Base-by-base conservation (phyloP, 1,140 invertebrate species). In the Lepidurus arcticus region DNA sequence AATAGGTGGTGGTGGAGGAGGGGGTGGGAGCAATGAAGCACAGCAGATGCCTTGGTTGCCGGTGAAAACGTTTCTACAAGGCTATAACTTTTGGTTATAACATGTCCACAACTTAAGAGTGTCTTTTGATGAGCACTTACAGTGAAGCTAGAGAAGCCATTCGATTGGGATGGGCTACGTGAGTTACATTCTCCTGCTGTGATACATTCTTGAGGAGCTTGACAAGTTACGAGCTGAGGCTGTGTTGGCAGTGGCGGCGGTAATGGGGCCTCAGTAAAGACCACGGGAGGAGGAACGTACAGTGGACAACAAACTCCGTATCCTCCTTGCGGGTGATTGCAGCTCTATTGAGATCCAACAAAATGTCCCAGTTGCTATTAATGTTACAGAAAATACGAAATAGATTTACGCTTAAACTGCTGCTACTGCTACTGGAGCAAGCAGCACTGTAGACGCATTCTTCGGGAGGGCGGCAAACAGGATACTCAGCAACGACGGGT, bases 231-330 rank as follows among this genome's bases (percentile, higher is more conserved):
- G 65, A 34, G 44, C 24, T 42, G 78, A 34, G 44, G 76, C 26
- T 76, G 43, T 7, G 76, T 76, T 7, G 80, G 79, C 1, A 79
- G 47, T 45, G 79, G 79, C 1, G 75, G 44, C 6, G 79, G 79
- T 10, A 42, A 42, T 8, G 42, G 53, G n/a, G 79, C 10, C 6
- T 13, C 65, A 16, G 78, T 16, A 26, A 78, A 42, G 42, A 26
- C 9, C 24, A 45, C 26, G 24, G 79, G 74, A 26, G 79, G 74
- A 24, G 76, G 44, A 65, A 65, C 53, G 53, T 65, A 65, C 5
- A 4, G 53, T 7, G 53, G 4, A 21, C 53, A 65, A 65, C 53
- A 65, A 11, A 65, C 53, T 16, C 53, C 53, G 53, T 65, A 7
- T 5, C 53, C 53, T 65, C 53, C 53, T 65, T 65, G 53, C n/a